Base-by-base conservation (phyloP, 2,888 invertebrate species). In the Mythimna lalbum region DNA sequence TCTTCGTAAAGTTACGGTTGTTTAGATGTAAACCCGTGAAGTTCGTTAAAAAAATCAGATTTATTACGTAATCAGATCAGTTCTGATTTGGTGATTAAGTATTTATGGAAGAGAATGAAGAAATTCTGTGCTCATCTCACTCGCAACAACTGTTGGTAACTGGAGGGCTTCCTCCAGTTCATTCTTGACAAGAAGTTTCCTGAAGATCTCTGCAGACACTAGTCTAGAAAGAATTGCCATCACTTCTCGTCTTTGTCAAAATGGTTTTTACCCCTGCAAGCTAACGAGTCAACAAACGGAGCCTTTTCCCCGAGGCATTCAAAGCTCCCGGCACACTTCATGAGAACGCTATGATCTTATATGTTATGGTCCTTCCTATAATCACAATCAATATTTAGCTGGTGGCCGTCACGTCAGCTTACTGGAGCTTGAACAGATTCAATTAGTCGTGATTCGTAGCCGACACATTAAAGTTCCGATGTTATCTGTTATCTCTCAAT, bases 401-500 rank as follows among this genome's bases (percentile, higher is more conserved):
- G 5, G 5, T 19, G 49, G 47, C 65, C 76, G 63, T 80, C 65
- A 70, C 59, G 63, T 56, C 64, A 17, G 65, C 81, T 79, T 65
- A 73, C 47, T 9, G 33, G 59, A 52, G 63, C 65, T 55, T n/a
- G 55, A 49, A 55, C 59, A 66, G 53, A 84, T 73, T 69, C 63
- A 72, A 73, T 70, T 27, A 71, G 39, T 63, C 56, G 76, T 69
- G 76, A 82, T 72, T 78, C 63, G 65, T 62, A 69, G 69, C 66
- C 21, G 69, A 63, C 65, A 69, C 74, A 78, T 78, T 85, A 72
- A 75, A 72, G 75, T 72, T 36, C 33, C 36, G 82, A 84, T 85
- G 63, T 68, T 84, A 84, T 84, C 84, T 69, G 39, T 62, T 72
- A 81, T 77, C 77, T 74, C 69, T 76, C 75, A 78, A 83, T 83